Evolutionary conservation across 2,797 vertebrate genomes (phyloP), one percentile per base, ranked within the genome.

Genomic region (Lagodon rhomboides): DNA sequence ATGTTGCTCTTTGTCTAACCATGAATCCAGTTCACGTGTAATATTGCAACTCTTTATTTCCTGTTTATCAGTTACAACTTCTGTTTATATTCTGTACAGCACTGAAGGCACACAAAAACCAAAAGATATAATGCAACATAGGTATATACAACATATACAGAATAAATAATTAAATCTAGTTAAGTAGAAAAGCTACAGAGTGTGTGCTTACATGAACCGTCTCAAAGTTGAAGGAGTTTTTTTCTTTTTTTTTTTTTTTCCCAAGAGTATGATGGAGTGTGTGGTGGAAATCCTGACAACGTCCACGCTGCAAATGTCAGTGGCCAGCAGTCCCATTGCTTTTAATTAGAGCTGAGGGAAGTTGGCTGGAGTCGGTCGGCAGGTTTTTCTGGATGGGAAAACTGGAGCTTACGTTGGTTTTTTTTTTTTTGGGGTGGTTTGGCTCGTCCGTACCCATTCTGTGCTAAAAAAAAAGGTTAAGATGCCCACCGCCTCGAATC

Each of bases 101-200:
- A 96, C 95, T 87, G 96, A 98, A 98, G 97, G 96, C 96, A 98
- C 96, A 95, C 94, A 96, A 92, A 96, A 93, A 93, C 47, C 80
- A 90, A 87, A 87, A 85, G 75, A 94, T 94, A 92, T 85, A 89
- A 91, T 95, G 91, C 93, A 90, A 95, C 96, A 94, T 93, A 97
- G 94, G 96, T 97, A 96, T 96, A 92, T 97, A 96, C 96, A 97
- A 95, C 97, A 99, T 98, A 97, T 97, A 96, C 96, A 97, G 95
- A 98, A 99, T 98, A 99, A 99, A 99, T 99, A 98, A 94, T 94
- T 96, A 93, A 95, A 96, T 94, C 93, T 97, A 93, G 84, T 91
- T 80, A 85, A 76, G 89, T 94, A 94, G 88, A 97, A 97, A 97
- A 97, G 94, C 95, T 97, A 94, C 93, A 86, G 87, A 88, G 88